Evolutionary conservation across 1,140 invertebrate species (phyloP).

Genomic region (Drosophila gunungcola): DNA sequence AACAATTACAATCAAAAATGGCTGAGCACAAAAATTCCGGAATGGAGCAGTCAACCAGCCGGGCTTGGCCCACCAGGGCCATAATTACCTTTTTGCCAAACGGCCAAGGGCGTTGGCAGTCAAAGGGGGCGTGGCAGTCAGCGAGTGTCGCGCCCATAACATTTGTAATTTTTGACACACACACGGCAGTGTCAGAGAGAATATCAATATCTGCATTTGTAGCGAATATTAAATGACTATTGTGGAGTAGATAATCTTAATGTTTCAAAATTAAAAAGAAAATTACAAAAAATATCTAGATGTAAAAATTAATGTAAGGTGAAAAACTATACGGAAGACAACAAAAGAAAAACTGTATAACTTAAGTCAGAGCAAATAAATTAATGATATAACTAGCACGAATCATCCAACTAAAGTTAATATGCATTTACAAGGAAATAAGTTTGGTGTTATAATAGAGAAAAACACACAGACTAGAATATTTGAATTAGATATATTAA

Average conservation of each 20-base stretch:
- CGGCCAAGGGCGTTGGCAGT: slow-evolving; percentile 13
- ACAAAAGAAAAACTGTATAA: too few relatives aligned
- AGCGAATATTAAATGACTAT: slow-evolving; percentile 10
- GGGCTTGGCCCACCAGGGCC: slow-evolving; percentile 28
- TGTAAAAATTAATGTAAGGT: background rate
- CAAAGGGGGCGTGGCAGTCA: slow-evolving; percentile 25
- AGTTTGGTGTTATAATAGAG: too few relatives aligned
- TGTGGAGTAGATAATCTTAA: background rate
- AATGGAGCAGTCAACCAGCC: slow-evolving; percentile 29
- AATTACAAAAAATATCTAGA: background rate
- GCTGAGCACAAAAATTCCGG: slow-evolving; percentile 62
- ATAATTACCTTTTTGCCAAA: slow-evolving; percentile 73
- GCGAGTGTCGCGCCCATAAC: slow-evolving; percentile 64
- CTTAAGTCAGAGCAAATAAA: too few relatives aligned
- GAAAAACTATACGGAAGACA: too few relatives aligned
- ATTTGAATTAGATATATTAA: background rate
- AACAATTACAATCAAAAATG: slow-evolving; percentile 83
- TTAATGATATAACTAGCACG: too few relatives aligned
- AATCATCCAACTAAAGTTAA: too few relatives aligned
- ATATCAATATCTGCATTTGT: background rate
- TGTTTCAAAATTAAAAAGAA: too few relatives aligned
- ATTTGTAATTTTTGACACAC: slow-evolving; percentile 70
- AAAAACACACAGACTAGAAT: background rate
- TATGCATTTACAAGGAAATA: too few relatives aligned
- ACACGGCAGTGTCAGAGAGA: background rate